Percentiles rank a stretch among this genome's conserved stretches.
Conservation (phyloP, 2,113 vertebrate species). For the Nestor notabilis region DNA sequence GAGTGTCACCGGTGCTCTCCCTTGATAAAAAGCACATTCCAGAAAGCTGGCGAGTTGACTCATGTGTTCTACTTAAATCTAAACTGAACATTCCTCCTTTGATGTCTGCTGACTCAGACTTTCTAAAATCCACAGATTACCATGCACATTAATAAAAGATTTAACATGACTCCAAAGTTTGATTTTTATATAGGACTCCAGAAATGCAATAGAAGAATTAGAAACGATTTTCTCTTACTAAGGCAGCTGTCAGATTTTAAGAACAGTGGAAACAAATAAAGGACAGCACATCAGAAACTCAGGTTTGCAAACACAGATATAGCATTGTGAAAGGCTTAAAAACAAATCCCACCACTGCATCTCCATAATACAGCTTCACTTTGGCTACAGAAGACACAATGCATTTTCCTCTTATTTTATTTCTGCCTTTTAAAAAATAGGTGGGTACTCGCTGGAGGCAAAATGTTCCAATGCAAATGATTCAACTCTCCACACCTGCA, state of each 20-base stretch:
- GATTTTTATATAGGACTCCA: not conserved
- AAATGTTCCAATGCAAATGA: not conserved
- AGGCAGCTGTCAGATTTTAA: not conserved
- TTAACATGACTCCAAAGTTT: not conserved
- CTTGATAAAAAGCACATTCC: conserved; percentile 9
- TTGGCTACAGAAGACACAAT: not conserved
- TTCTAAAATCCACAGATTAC: not conserved
- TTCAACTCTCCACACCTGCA: not conserved
- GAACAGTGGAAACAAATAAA: not conserved
- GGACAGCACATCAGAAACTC: not conserved
- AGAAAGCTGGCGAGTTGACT: conserved; percentile 43
- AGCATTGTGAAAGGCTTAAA: not conserved
- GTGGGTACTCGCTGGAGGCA: not conserved
- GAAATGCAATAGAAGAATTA: not conserved
- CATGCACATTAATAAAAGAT: not conserved
- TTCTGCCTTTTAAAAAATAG: not conserved
- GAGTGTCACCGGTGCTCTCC: not conserved
- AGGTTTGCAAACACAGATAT: not conserved
- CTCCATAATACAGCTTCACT: not conserved
- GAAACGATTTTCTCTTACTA: not conserved
- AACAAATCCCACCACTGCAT: not conserved
- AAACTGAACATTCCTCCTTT: conserved; percentile 7
- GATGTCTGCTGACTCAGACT: conserved; percentile 21
- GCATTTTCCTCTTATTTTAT: not conserved
- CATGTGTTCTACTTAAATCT: not conserved